These are phyloP conservation scores for Meleagris gallopavo DNA, from an alignment of 2,113 vertebrate species.

Conservation along the genomic window DNA sequence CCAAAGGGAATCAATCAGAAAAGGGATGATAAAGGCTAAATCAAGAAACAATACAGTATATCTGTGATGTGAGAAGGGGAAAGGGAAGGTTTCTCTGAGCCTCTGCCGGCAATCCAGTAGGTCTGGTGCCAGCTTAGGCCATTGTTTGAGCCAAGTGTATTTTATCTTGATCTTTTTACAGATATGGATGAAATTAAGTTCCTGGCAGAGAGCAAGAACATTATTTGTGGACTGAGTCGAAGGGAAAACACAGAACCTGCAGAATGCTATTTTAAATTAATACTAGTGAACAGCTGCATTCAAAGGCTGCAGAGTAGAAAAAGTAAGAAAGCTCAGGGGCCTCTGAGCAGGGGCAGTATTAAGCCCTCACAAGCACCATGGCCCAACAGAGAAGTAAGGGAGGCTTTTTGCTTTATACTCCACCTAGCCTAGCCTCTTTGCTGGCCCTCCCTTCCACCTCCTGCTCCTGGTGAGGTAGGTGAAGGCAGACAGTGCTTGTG, in stretches of 20 bases:
- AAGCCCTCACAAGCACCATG: neutral
- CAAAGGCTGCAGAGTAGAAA: neutral
- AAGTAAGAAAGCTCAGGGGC: neutral
- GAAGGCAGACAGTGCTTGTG: neutral
- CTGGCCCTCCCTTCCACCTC: neutral
- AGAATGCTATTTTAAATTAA: neutral
- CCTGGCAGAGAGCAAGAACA: neutral
- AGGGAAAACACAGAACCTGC: neutral
- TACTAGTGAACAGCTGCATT: neutral
- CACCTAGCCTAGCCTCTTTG: neutral
- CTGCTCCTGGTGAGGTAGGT: neutral
- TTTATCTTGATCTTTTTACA: conserved; percentile 16
- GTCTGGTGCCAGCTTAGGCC: conserved; percentile 1
- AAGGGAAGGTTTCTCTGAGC: neutral
- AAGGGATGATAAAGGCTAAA: neutral
- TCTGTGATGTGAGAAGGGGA: rapidly evolving
- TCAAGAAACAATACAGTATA: neutral
- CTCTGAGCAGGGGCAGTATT: neutral
- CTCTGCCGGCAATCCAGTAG: neutral
- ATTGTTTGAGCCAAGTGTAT: neutral
- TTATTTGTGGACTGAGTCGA: neutral
- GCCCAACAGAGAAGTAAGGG: rapidly evolving
- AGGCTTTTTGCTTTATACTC: neutral
- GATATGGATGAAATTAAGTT: conserved; percentile 7
- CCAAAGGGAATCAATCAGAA: neutral